Conservation (phyloP, 2,113 vertebrate genomes). For the Oceanodroma tethys region DNA sequence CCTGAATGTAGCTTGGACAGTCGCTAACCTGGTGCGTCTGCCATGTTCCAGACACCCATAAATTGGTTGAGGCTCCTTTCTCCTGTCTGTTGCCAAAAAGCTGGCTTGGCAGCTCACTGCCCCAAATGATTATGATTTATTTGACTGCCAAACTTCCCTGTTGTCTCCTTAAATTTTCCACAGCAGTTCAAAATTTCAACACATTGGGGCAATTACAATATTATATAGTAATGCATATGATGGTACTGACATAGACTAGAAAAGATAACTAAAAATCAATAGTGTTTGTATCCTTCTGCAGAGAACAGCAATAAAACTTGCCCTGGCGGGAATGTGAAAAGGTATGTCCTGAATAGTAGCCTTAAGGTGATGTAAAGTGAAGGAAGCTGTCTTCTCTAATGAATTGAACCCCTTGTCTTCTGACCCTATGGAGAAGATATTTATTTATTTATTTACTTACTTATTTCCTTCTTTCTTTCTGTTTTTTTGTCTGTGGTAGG, state of each 20-base stretch:
- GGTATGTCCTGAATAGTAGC: not conserved
- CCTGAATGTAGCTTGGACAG: not conserved
- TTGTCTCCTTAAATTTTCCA: slow-evolving; percentile 16
- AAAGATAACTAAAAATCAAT: slow-evolving; percentile 5
- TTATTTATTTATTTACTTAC: no score
- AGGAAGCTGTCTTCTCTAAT: not conserved
- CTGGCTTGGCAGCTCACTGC: not conserved
- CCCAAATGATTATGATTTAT: not conserved
- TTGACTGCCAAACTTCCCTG: not conserved
- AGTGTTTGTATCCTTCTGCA: not conserved
- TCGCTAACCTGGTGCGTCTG: not conserved
- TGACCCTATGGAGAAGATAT: not conserved
- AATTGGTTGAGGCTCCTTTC: not conserved
- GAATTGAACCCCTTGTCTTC: not conserved
- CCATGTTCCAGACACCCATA: not conserved
- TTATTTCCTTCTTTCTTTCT: not conserved
- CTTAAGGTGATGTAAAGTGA: not conserved
- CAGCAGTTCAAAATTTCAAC: not conserved
- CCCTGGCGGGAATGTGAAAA: slow-evolving; percentile 11
- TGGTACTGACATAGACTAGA: not conserved
- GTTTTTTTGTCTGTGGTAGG: not conserved
- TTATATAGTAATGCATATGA: not conserved
- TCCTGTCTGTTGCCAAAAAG: not conserved
- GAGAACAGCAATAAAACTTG: not conserved
- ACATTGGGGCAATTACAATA: not conserved